Conservation (phyloP, 2,113 vertebrate species). For the Neopipo cinnamomea region DNA sequence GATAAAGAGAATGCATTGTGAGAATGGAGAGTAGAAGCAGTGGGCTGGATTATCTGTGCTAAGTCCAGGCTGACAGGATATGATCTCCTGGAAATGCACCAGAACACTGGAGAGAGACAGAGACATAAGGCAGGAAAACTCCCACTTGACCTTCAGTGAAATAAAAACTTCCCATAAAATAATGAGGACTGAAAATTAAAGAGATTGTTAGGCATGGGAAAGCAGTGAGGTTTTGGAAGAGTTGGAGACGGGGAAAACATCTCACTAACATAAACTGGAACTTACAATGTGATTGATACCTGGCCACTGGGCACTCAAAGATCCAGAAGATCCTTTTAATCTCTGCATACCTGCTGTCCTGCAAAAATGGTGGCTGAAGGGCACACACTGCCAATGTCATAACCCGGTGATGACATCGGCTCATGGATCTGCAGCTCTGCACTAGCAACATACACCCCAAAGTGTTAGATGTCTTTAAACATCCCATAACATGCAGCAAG, state of each 20-base stretch:
- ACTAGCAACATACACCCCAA: not conserved
- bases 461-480: not conserved
- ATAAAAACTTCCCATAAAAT: not conserved
- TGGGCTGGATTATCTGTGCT: not conserved
- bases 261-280: not conserved
- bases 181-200: not conserved
- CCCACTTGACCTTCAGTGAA: not conserved
- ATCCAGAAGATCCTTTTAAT: not conserved
- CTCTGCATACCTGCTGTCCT: not conserved
- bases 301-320: not conserved
- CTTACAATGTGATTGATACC: not conserved
- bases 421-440: not conserved
- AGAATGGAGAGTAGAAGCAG: not conserved
- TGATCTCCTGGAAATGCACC: not conserved
- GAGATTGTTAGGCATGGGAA: not conserved
- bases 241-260: not conserved
- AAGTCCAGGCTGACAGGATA: not conserved
- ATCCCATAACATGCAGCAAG: not conserved
- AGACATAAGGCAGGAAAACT: not conserved
- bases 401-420: rapidly evolving
- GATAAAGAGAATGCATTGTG: not conserved
- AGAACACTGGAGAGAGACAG: not conserved
- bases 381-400: not conserved
- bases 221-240: not conserved
- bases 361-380: not conserved